Percentiles rank a stretch among this genome's conserved stretches.
phyloP scores from a whole-genome alignment of 35 echinoderm and acorn worm species.

The Heliocidaris tuberculata region DNA sequence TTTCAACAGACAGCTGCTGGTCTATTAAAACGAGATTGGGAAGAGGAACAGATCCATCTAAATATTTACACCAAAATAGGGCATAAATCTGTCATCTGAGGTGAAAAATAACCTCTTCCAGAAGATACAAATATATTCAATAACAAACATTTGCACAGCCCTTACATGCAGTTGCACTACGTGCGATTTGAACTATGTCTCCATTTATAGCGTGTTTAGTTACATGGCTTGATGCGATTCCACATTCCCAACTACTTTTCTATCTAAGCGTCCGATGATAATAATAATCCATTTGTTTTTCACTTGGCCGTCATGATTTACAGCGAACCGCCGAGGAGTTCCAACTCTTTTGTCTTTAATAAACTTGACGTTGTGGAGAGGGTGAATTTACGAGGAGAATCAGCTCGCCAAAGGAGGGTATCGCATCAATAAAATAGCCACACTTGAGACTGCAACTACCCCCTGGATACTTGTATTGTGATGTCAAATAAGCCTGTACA shows the following conservation, averaged over 20 bases:
- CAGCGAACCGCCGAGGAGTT: not conserved
- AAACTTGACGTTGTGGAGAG: not conserved
- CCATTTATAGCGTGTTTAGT: not conserved
- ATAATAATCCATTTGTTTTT: constrained; percentile 14
- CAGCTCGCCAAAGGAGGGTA: not conserved
- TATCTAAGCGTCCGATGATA: constrained; percentile 8
- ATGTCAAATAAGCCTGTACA: not conserved
- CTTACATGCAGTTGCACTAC: not conserved
- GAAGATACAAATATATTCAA: constrained; percentile 19
- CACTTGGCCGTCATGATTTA: not conserved
- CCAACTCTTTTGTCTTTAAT: not conserved
- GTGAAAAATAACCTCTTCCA: constrained; percentile 12
- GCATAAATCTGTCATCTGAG: constrained; percentile 37
- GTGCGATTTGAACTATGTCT: not conserved
- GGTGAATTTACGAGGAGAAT: constrained; percentile 9
- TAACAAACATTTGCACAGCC: not conserved
- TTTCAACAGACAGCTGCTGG: not conserved
- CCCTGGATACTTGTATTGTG: constrained; percentile 2
- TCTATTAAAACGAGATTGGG: not conserved
- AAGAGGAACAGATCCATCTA: constrained; percentile 28
- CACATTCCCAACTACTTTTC: not conserved
- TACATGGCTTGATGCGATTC: not conserved
- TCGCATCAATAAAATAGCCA: not conserved
- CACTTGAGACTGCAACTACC: not conserved
- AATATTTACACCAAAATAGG: constrained; percentile 41